Evolutionary conservation across 2,113 vertebrate species (phyloP).

Genomic region (Archilochus colubris): DNA sequence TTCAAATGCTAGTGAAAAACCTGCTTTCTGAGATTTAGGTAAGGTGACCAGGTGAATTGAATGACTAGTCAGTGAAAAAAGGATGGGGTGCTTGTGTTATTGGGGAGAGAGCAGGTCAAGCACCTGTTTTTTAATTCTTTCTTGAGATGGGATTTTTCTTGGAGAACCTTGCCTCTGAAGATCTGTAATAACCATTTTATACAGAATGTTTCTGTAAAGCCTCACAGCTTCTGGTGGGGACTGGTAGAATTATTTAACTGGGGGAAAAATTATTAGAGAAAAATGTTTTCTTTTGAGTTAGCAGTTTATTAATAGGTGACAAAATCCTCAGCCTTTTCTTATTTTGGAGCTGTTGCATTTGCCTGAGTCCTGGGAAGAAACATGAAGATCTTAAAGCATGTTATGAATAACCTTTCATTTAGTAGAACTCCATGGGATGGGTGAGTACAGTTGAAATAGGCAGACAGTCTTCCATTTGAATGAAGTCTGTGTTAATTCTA

Average conservation of each 20-base stretch:
- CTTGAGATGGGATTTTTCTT: not conserved
- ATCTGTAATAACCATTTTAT: not conserved
- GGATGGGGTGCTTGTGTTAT: not conserved
- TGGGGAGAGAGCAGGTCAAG: not conserved
- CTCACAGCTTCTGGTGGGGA: not conserved
- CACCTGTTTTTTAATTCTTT: not conserved
- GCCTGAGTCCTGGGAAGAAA: not conserved
- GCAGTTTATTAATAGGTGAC: not conserved
- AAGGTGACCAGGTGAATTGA: not conserved
- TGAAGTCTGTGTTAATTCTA: not conserved
- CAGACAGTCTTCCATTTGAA: not conserved
- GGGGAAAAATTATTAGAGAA: not conserved
- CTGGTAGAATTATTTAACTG: not conserved
- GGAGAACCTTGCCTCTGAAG: not conserved
- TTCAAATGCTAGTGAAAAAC: not conserved
- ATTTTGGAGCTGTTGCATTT: not conserved
- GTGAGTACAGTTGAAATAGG: slow-evolving; percentile 43
- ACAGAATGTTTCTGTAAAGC: not conserved
- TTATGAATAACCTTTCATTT: not conserved
- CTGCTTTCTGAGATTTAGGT: not conserved
- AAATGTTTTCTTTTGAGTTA: not conserved
- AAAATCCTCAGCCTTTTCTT: not conserved
- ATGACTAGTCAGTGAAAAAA: not conserved
- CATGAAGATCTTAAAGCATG: slow-evolving; percentile 37
- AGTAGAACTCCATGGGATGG: not conserved